Evolutionary conservation across 2,888 invertebrate genomes (phyloP).

Genomic region (Nebria salina): DNA sequence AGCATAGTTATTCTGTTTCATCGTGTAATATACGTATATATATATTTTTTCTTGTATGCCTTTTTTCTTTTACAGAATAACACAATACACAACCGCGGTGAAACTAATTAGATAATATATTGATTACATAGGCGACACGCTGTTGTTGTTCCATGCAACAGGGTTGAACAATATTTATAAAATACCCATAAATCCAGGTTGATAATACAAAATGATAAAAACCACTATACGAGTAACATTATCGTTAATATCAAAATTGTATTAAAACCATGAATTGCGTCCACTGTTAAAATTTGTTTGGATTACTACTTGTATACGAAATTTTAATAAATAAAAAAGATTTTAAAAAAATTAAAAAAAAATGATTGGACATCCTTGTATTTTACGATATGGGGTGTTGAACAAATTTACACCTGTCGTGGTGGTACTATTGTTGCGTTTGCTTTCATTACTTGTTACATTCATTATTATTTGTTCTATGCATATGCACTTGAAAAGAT

Average conservation of each 20-base stretch:
- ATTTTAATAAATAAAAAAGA: too few species aligned
- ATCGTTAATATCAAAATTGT: too few species aligned
- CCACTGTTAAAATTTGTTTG: too few species aligned
- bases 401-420: neutral
- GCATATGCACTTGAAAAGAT: neutral
- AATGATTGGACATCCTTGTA: neutral
- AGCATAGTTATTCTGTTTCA: neutral
- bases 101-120: conserved; percentile 40
- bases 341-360: neutral
- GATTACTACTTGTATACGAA: too few species aligned
- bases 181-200: neutral
- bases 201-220: too few species aligned
- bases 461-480: neutral
- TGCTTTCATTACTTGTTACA: neutral
- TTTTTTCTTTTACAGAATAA: conserved; percentile 21
- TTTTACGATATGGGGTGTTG: neutral
- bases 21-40: neutral
- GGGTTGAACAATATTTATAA: conserved; percentile 10
- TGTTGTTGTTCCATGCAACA: conserved; percentile 8
- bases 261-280: too few species aligned
- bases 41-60: neutral
- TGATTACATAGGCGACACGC: conserved; percentile 28
- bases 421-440: too few species aligned
- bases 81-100: conserved; percentile 25
- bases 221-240: too few species aligned